Conservation (phyloP, 2,797 vertebrate genomes). For the Crax fasciolata region DNA sequence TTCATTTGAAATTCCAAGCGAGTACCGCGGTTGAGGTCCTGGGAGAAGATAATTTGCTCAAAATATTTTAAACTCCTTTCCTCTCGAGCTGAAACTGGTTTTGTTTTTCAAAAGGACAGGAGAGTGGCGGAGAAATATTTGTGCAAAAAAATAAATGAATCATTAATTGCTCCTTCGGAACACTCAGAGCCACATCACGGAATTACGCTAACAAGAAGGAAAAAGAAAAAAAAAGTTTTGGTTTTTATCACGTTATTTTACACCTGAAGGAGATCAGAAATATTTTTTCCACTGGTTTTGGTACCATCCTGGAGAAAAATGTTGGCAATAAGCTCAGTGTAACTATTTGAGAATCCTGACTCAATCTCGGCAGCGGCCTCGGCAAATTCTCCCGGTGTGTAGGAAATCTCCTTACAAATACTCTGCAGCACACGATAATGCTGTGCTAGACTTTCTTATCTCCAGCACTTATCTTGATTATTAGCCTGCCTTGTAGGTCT, state of each 20-base stretch:
- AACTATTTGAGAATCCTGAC: not conserved
- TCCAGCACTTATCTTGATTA: not conserved
- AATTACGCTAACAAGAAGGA: not conserved
- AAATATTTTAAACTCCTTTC: constrained; percentile 61
- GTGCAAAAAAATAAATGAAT: constrained; percentile 10
- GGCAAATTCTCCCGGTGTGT: accelerated
- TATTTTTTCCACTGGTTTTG: not conserved
- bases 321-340: accelerated
- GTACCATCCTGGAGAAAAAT: not conserved
- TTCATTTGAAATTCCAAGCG: constrained; percentile 77
- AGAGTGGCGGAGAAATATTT: not conserved
- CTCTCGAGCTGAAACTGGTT: constrained; percentile 20
- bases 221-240: not conserved
- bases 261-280: not conserved
- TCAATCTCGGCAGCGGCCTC: not conserved
- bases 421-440: accelerated
- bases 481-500: not conserved
- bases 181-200: not conserved
- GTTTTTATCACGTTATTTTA: not conserved
- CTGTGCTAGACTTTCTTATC: not conserved
- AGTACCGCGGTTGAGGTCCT: constrained; percentile 27
- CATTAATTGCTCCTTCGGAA: constrained; percentile 9
- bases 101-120: constrained; percentile 27
- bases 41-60: constrained; percentile 52
- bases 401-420: not conserved